phyloP scores from a whole-genome alignment of 2,113 vertebrate genomes.

The Danionella cerebrum region DNA sequence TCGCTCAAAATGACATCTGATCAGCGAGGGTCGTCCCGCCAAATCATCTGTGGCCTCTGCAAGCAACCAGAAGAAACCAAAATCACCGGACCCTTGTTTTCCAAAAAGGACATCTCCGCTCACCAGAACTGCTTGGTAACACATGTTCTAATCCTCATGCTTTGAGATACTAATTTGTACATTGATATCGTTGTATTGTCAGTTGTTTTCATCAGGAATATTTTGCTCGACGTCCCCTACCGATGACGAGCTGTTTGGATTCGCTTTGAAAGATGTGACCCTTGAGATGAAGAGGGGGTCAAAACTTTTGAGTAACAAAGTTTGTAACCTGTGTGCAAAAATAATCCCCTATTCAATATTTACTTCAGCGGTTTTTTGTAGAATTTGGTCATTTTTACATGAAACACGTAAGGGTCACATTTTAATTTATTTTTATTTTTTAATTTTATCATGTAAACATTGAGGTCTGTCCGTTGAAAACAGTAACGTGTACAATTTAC shows the following conservation, averaged over 20 bases:
- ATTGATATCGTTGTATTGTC: conserved; percentile 9
- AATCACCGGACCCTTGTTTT: conserved; percentile 47
- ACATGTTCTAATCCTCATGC: neutral
- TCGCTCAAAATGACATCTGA: neutral
- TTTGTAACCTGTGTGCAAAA: no score
- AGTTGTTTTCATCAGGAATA: conserved; percentile 60
- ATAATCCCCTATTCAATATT: no score
- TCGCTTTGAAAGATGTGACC: conserved; percentile 48
- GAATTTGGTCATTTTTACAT: no score
- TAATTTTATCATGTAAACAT: no score
- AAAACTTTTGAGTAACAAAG: conserved; percentile 49
- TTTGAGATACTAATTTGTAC: neutral
- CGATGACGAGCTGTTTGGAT: conserved; percentile 58
- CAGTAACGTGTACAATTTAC: no score
- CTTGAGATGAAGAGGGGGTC: conserved; percentile 52
- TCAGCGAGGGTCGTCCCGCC: neutral
- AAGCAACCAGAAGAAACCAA: conserved; percentile 3
- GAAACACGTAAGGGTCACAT: no score
- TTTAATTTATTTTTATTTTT: no score
- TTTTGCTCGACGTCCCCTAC: conserved; percentile 39
- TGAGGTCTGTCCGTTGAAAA: no score
- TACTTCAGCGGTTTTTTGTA: no score
- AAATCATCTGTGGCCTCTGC: conserved; percentile 52
- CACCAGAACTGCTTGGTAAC: conserved; percentile 68
- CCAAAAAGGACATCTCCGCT: conserved; percentile 40